Percentiles rank a stretch among this genome's conserved stretches.
phyloP scores from a whole-genome alignment of 2,113 vertebrate species.

The Entosphenus tridentatus region DNA sequence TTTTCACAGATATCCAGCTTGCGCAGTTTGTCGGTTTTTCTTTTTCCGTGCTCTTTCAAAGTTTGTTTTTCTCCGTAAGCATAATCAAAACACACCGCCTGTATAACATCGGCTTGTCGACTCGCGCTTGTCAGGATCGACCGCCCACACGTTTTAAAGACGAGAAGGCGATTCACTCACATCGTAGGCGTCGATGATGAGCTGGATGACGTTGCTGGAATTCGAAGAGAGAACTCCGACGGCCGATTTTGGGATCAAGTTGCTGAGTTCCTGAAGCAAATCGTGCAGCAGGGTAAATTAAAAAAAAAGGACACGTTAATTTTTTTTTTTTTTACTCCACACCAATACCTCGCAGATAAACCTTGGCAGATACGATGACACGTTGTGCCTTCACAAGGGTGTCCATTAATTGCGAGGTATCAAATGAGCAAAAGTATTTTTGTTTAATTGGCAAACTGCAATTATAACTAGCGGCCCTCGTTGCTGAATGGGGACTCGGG shows the following conservation, averaged over 20 bases:
- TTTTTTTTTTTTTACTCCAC: too few relatives aligned
- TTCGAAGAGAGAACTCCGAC: conserved; percentile 30
- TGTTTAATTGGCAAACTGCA: too few relatives aligned
- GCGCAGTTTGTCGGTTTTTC: neutral
- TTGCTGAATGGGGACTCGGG: too few relatives aligned
- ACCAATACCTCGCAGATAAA: too few relatives aligned
- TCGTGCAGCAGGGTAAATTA: neutral
- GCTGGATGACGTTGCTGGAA: conserved; percentile 41
- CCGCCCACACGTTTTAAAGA: too few relatives aligned
- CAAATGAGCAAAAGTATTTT: too few relatives aligned
- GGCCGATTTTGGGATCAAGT: conserved; percentile 33
- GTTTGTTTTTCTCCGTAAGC: neutral
- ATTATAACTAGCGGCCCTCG: too few relatives aligned
- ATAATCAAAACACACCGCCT: neutral
- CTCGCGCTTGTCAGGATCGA: too few relatives aligned
- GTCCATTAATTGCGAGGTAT: too few relatives aligned
- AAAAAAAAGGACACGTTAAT: neutral
- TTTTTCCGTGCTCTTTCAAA: neutral
- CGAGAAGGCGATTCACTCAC: conserved; percentile 18
- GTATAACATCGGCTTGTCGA: neutral
- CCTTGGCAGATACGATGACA: too few relatives aligned
- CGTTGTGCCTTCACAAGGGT: too few relatives aligned
- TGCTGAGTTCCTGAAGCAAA: conserved; percentile 26
- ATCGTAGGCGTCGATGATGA: conserved; percentile 33
- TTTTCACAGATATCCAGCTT: neutral